A percentile compares a stretch with the other conserved stretches of the same genome.
Conservation (phyloP, 1,140 invertebrate genomes). For the Aphelenchoides fujianensis region DNA sequence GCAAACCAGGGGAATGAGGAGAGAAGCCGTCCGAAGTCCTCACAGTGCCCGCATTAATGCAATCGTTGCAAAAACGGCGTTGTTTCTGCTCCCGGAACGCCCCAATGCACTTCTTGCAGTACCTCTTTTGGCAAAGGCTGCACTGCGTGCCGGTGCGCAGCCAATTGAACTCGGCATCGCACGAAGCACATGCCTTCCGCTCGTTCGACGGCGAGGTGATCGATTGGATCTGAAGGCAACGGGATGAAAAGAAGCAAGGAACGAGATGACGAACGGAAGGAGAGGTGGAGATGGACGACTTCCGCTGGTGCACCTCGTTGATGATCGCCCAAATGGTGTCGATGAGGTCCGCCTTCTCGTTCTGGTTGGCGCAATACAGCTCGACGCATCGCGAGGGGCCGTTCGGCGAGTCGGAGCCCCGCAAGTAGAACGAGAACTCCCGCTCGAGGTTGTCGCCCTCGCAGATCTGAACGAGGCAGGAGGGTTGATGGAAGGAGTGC, state of each 20-base stretch:
- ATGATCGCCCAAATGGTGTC: slow-evolving; percentile 61
- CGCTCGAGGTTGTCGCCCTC: slow-evolving; percentile 69
- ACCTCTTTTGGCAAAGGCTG: slow-evolving; percentile 36
- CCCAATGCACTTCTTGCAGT: slow-evolving; percentile 56
- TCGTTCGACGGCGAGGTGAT: slow-evolving; percentile 27
- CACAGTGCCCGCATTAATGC: slow-evolving; percentile 1
- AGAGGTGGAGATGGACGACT: slow-evolving; percentile 28
- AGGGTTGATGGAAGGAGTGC: slow-evolving; percentile 5
- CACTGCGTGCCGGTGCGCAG: slow-evolving; percentile 15
- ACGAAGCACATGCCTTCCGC: slow-evolving; percentile 51
- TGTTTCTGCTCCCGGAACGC: slow-evolving; percentile 1
- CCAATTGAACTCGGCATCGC: slow-evolving; percentile 53
- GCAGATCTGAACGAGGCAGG: slow-evolving; percentile 57
- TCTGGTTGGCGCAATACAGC: slow-evolving; percentile 62
- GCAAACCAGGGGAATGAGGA: not conserved
- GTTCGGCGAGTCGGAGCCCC: slow-evolving; percentile 67
- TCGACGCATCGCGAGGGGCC: slow-evolving; percentile 66
- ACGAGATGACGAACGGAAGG: slow-evolving; percentile 8
- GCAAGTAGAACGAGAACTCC: slow-evolving; percentile 69
- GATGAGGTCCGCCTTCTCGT: slow-evolving; percentile 67
- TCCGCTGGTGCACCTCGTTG: slow-evolving; percentile 34
- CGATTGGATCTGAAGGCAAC: slow-evolving; percentile 27
- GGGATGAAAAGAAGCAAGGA: slow-evolving; percentile 11
- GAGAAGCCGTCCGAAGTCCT: too few relatives aligned
- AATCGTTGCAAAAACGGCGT: not conserved